A percentile compares a stretch with the other conserved stretches of the same genome.
These are phyloP conservation scores for Vanessa atalanta DNA, from an alignment of 1,140 invertebrate species.

Conservation along the genomic window DNA sequence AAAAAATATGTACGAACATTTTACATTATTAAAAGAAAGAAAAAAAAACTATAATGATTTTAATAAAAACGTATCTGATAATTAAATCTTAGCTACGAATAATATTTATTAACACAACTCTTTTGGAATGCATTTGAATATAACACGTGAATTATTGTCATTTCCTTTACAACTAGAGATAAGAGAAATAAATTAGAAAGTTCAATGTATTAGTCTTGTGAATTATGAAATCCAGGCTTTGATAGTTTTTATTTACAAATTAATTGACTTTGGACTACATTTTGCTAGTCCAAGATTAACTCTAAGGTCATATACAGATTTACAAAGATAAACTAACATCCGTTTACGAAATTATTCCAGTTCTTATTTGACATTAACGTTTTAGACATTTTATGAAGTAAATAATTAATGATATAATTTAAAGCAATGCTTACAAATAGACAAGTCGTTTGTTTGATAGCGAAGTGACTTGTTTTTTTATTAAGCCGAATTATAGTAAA, in stretches of 20 bases:
- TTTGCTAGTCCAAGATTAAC: slow-evolving; percentile 4
- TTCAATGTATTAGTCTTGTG: slow-evolving; percentile 9
- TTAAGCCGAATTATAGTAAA: too few relatives aligned
- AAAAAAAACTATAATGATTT: neutral
- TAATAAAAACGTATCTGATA: neutral
- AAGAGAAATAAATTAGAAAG: slow-evolving; percentile 29
- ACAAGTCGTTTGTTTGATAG: too few relatives aligned
- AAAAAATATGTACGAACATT: too few relatives aligned
- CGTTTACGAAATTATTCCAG: slow-evolving; percentile 12
- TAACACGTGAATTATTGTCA: neutral
- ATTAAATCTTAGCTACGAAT: neutral
- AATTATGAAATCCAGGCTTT: slow-evolving; percentile 20
- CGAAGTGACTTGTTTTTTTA: too few relatives aligned
- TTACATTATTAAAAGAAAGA: too few relatives aligned
- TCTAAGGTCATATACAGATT: slow-evolving; percentile 12
- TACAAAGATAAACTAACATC: slow-evolving; percentile 21
- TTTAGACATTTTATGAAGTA: too few relatives aligned
- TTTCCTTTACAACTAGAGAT: slow-evolving; percentile 17
- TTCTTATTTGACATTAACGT: too few relatives aligned
- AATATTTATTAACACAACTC: neutral
- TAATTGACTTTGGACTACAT: slow-evolving; percentile 22
- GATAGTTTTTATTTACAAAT: slow-evolving; percentile 16
- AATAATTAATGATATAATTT: too few relatives aligned
- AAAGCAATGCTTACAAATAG: too few relatives aligned
- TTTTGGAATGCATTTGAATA: slow-evolving; percentile 12